Base-by-base conservation (phyloP, 1,140 invertebrate genomes). In the Drosophila miranda region DNA sequence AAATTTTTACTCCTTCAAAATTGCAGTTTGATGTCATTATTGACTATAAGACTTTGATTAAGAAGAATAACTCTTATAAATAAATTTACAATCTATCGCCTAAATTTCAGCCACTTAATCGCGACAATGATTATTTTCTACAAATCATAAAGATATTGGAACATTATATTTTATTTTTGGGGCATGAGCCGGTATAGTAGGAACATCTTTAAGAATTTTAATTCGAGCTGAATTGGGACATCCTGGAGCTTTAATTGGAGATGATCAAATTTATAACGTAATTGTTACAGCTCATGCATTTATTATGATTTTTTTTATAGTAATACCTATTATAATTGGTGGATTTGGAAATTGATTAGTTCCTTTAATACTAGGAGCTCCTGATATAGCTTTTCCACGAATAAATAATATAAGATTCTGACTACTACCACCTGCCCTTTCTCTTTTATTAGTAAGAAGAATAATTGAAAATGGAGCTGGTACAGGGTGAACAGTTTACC, bases 401-500 rank as follows among this genome's bases (percentile, higher is more conserved):
- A 91, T 95, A 92, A 96, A 95, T 93, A 95, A 95, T 92, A 93
- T 95, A 93, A 95, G 94, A 90, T 95, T 95, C 92, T 95, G 94
- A 93, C 72, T 95, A 53, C 70, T 95, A 60, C 93, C 93, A 0
- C 93, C 94, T 0, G 93, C 93, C 55, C 74, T 95, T 76, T 88
- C 91, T 34, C 77, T 95, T 95, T 59, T 28, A 28, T 28, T 28
- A 28, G 26, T 28, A 28, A 28, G 26, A 1, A 28, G 26, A 6
- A 28, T 28, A 28, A 6, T 28, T 28, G 93, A 94, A 90, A 92
- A 79, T 71, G 94, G 94, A 71, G 92, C 92, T 48, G 94, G 94
- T 60, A 94, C 93, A 28, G 93, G 93, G 41, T 95, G 94, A 93
- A 94, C 94, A 43, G 91, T 16, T 95, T 95, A 95, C 61, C 94